Evolutionary conservation across 2,888 invertebrate genomes (phyloP).

Genomic region (Gymnosoma rotundatum): DNA sequence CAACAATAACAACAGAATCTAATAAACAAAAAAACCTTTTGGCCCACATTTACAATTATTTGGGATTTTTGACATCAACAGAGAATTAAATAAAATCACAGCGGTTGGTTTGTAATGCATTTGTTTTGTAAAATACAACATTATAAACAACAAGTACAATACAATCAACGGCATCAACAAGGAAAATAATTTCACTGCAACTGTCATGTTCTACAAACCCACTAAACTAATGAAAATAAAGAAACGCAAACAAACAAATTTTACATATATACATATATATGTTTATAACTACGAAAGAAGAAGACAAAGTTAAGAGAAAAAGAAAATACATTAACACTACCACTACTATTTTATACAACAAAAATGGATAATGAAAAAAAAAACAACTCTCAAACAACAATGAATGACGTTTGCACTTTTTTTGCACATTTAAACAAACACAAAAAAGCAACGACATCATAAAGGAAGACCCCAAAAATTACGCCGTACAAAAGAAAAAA

Average conservation of each 20-base stretch:
- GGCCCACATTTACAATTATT: slow-evolving; percentile 68
- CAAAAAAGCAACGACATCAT: slow-evolving; percentile 57
- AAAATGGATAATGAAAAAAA: slow-evolving; percentile 68
- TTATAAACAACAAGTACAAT: slow-evolving; percentile 23
- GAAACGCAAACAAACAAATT: slow-evolving; percentile 66
- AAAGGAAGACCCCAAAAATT: slow-evolving; percentile 68
- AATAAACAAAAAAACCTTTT: slow-evolving; percentile 58
- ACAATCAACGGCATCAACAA: slow-evolving; percentile 49
- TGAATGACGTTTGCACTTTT: slow-evolving; percentile 79
- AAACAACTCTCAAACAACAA: slow-evolving; percentile 78
- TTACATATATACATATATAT: slow-evolving; percentile 15
- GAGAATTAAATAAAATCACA: slow-evolving; percentile 69
- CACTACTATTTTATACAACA: slow-evolving; percentile 40
- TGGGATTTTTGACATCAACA: slow-evolving; percentile 69
- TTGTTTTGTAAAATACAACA: slow-evolving; percentile 57
- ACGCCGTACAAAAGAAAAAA: slow-evolving; percentile 36
- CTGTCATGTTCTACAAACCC: slow-evolving; percentile 81
- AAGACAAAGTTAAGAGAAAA: slow-evolving; percentile 20
- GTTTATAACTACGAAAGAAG: not conserved
- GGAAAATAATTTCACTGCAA: slow-evolving; percentile 76
- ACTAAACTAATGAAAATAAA: slow-evolving; percentile 80
- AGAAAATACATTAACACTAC: slow-evolving; percentile 9
- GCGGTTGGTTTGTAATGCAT: slow-evolving; percentile 69
- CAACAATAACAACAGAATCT: slow-evolving; percentile 34
- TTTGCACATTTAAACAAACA: slow-evolving; percentile 74